phyloP scores from a whole-genome alignment of 2,113 vertebrate genomes.

The pig (Sus scrofa) region T2T-Sscrofa CM000824.6:225528001-225528500 shows the following conservation, averaged over 20 bases:
- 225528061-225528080: background rate
- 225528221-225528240: background rate
- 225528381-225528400: too few relatives aligned
- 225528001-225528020: background rate
- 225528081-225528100: rapidly evolving
- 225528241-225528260: background rate
- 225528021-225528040: background rate
- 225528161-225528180: background rate
- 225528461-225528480: background rate
- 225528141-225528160: background rate
- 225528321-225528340: rapidly evolving
- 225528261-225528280: background rate
- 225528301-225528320: too few relatives aligned
- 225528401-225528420: too few relatives aligned
- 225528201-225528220: background rate
- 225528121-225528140: background rate
- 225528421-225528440: background rate
- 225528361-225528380: background rate
- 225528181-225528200: background rate
- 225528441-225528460: background rate
- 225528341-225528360: rapidly evolving
- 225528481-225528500: background rate
- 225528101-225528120: rapidly evolving
- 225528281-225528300: background rate
- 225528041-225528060: background rate